Evolutionary conservation across 30 jellyfish, hydroid and myxozoan genomes (phyloP).

Genomic region (Rhopilema esculentum): DNA sequence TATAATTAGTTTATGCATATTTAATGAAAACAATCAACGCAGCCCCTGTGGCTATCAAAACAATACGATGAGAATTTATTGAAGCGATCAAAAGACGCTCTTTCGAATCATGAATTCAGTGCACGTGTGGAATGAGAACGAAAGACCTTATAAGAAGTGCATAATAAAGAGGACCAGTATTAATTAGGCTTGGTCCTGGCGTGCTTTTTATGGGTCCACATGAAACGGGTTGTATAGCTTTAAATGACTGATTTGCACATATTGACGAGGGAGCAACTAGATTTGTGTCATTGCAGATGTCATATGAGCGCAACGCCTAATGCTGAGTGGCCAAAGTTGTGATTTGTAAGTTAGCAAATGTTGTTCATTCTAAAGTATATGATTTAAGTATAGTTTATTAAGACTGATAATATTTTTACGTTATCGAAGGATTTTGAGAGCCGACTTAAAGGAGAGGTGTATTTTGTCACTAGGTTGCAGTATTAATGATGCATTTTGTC

Average conservation of each 20-base stretch:
- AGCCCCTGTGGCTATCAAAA: conserved; percentile 3
- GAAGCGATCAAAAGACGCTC: conserved; percentile 39
- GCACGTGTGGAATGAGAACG: conserved; percentile 12
- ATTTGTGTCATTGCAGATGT: not conserved
- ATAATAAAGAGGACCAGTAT: not conserved
- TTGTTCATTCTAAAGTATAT: no score
- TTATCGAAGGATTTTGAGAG: no score
- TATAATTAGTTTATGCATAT: conserved; percentile 9
- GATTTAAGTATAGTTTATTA: no score
- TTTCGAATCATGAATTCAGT: not conserved
- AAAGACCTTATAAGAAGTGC: not conserved
- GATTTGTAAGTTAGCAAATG: not conserved
- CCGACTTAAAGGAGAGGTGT: no score
- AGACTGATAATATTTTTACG: no score
- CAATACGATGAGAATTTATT: conserved; percentile 11
- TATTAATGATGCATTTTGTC: no score
- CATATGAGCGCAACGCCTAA: not conserved
- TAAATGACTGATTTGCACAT: not conserved
- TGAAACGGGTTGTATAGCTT: not conserved
- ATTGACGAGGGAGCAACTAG: not conserved
- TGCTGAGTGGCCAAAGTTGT: not conserved
- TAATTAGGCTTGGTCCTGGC: not conserved
- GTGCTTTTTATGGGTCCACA: not conserved
- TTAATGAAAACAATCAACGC: conserved; percentile 13
- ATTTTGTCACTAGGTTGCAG: no score